Conservation (phyloP, 2,797 vertebrate genomes). For the Microhierax caerulescens region DNA sequence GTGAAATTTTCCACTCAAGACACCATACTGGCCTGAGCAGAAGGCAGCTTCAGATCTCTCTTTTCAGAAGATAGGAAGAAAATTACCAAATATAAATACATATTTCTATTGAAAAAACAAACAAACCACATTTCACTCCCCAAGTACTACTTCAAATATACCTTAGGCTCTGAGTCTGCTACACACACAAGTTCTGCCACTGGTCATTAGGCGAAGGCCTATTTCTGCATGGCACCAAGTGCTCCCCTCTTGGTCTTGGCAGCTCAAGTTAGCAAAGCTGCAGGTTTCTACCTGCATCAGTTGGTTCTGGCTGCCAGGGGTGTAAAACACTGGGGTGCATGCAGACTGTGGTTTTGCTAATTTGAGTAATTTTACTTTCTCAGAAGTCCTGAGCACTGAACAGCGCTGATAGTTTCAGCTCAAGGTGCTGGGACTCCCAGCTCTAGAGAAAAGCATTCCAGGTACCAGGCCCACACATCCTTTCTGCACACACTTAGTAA, state of each 20-base stretch:
- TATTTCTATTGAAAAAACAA: not conserved
- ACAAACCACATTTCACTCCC: not conserved
- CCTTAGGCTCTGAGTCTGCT: not conserved
- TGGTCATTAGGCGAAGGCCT: not conserved
- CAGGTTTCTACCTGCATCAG: not conserved
- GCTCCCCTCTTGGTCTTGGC: not conserved
- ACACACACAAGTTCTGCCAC: not conserved
- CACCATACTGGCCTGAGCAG: not conserved
- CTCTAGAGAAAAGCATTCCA: not conserved
- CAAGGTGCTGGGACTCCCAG: not conserved
- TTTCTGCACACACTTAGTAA: not conserved
- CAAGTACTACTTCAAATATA: not conserved
- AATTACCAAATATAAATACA: not conserved
- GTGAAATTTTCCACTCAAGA: not conserved
- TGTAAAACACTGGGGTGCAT: not conserved
- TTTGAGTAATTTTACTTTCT: not conserved
- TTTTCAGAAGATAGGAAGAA: not conserved
- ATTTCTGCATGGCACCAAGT: not conserved
- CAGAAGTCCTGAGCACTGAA: not conserved
- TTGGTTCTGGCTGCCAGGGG: accelerated
- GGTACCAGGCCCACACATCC: not conserved
- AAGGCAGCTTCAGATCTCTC: not conserved
- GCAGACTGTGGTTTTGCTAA: not conserved
- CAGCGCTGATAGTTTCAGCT: not conserved
- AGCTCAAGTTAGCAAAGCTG: not conserved